Evolutionary conservation across 2,797 vertebrate genomes (phyloP), one percentile per base, ranked within the genome.

Genomic region (Taeniopygia guttata): DNA sequence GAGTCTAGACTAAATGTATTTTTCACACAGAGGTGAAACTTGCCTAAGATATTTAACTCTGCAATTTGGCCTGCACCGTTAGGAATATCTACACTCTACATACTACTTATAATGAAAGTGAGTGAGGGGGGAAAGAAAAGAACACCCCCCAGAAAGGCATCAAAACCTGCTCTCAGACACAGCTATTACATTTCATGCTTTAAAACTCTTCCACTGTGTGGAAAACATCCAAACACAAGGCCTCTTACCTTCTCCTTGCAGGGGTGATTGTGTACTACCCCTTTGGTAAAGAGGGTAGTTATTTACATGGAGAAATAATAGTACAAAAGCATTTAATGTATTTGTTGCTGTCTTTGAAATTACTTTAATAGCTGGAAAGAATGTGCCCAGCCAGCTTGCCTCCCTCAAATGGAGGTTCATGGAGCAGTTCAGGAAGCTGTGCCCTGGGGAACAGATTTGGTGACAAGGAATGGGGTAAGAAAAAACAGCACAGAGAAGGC

Each of bases 391-490:
- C 27, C 60, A 87, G 62, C 42, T 63, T 29, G 76, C 59, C 3
- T 0, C 32, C 27, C 52, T 51, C 76, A 32, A 52, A 45, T 7
- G 7, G 26, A 3, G 40, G n/a, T 13, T 62, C 83, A 9, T 3
- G 17, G 48, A 83, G 60, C 56, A 32, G 79, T 8, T 64, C 36
- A 77, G 40, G 62, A 72, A 84, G 40, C 29, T 48, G 63, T 56
- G 63, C 56, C 12, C 69, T 92, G 29, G 94, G 84, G 94, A 93
- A 94, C 74, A 49, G 78, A 94, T 90, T 81, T 73, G 48, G 69
- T 60, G 54, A 95, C 32, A 83, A 91, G 94, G 92, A 96, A 96
- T 16, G 72, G 89, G 90, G 67, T 77, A 87, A 95, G 94, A 89
- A 96, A 95, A 96, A 89, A 79, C 10, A 95, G 92, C 59, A 82